Conservation (phyloP, 2,113 vertebrate genomes). For the Xiphophorus hellerii region DNA sequence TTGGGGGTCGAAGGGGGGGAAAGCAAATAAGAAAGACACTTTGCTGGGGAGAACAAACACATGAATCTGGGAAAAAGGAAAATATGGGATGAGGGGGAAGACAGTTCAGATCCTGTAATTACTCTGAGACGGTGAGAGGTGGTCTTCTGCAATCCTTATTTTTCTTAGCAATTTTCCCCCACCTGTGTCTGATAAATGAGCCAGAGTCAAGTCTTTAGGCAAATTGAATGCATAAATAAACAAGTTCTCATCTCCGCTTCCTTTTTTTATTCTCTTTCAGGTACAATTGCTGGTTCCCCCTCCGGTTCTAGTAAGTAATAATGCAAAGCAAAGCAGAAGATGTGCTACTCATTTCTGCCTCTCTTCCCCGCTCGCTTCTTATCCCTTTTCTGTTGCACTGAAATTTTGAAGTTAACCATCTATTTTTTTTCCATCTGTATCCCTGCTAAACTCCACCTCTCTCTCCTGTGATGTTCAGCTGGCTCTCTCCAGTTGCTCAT, state of each 20-base stretch:
- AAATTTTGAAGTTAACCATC: slow-evolving; percentile 46
- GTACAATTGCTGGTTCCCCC: slow-evolving; percentile 78
- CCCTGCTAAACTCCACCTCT: slow-evolving; percentile 41
- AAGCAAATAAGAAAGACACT: not conserved
- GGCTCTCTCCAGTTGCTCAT: slow-evolving; percentile 51
- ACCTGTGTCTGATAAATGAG: slow-evolving; percentile 67
- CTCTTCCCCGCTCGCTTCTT: slow-evolving; percentile 12
- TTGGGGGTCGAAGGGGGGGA: too few species aligned
- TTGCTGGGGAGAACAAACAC: not conserved
- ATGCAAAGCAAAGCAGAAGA: slow-evolving; percentile 43
- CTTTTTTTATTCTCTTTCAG: slow-evolving; percentile 73
- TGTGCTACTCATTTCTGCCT: slow-evolving; percentile 14
- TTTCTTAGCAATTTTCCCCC: slow-evolving; percentile 42
- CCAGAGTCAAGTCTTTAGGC: slow-evolving; percentile 64
- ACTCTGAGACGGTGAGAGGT: slow-evolving; percentile 36
- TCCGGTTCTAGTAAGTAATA: slow-evolving; percentile 83
- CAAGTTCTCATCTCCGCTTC: slow-evolving; percentile 62
- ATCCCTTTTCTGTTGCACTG: slow-evolving; percentile 48
- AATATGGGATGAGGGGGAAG: slow-evolving; percentile 16
- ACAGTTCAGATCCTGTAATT: slow-evolving; percentile 28
- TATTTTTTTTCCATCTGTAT: slow-evolving; percentile 13
- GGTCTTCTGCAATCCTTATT: slow-evolving; percentile 40
- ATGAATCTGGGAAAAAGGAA: slow-evolving; percentile 1
- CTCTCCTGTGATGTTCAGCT: slow-evolving; percentile 57
- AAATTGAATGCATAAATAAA: slow-evolving; percentile 74